Evolutionary conservation across 2,113 vertebrate species (phyloP).

Genomic region (Tricholaema leucomelas): DNA sequence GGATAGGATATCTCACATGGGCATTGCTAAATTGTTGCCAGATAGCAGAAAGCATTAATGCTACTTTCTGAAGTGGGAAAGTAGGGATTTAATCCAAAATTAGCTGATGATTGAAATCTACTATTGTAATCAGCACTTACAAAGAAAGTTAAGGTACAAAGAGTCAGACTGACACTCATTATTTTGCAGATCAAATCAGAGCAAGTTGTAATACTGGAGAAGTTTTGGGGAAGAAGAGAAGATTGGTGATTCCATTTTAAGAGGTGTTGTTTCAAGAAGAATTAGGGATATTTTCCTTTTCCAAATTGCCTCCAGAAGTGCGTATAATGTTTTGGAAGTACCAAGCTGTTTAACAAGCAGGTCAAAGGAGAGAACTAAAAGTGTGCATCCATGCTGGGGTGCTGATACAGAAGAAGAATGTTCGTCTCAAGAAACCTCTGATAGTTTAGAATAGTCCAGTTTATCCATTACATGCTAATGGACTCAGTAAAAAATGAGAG

Average conservation of each 20-base stretch:
- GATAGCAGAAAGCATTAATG: slow-evolving; percentile 46
- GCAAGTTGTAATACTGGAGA: not conserved
- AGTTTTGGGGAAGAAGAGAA: not conserved
- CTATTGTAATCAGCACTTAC: not conserved
- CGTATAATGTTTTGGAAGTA: not conserved
- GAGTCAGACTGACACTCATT: not conserved
- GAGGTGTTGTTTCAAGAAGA: not conserved
- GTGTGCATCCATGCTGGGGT: not conserved
- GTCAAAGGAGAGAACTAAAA: not conserved
- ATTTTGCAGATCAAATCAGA: not conserved
- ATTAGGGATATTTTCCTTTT: not conserved
- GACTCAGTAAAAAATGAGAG: not conserved
- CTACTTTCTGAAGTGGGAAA: slow-evolving; percentile 46
- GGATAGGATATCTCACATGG: slow-evolving; percentile 20
- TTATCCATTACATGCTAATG: not conserved
- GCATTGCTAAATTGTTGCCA: slow-evolving; percentile 44
- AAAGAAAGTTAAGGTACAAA: not conserved
- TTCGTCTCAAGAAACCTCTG: not conserved
- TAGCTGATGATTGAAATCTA: not conserved
- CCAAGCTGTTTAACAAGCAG: not conserved
- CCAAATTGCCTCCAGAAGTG: not conserved
- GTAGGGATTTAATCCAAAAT: slow-evolving; percentile 48
- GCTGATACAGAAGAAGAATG: not conserved
- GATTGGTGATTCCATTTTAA: not conserved
- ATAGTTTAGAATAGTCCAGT: not conserved